Evolutionary conservation across 1,140 invertebrate genomes (phyloP).

Genomic region (Cyclina sinensis): DNA sequence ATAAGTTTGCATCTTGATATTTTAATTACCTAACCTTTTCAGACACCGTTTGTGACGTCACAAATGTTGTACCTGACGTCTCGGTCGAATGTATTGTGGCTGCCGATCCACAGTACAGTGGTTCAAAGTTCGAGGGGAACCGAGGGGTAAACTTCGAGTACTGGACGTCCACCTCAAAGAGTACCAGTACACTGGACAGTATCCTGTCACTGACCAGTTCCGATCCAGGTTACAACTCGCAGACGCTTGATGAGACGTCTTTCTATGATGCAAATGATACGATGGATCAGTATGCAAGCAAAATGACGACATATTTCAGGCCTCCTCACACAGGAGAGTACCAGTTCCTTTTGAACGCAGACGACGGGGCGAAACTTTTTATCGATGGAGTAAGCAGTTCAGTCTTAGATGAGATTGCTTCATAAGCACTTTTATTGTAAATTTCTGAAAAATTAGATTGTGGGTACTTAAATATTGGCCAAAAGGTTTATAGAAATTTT

Average conservation of each 20-base stretch:
- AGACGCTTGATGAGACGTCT: constrained; percentile 44
- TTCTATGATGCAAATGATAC: constrained; percentile 25
- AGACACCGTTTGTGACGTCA: constrained; percentile 59
- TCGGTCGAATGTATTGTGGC: constrained; percentile 54
- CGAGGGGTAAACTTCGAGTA: constrained; percentile 63
- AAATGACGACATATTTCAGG: constrained; percentile 47
- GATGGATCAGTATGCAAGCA: constrained; percentile 17
- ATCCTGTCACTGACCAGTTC: constrained; percentile 18
- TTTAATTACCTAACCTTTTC: too few species aligned
- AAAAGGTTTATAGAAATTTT: background rate
- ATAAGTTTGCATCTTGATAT: too few species aligned
- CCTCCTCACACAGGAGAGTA: constrained; percentile 64
- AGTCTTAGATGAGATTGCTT: background rate
- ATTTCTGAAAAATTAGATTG: background rate
- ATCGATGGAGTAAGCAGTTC: constrained; percentile 46
- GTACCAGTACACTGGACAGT: background rate
- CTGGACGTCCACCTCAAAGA: constrained; percentile 40
- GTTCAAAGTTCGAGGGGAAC: constrained; percentile 31
- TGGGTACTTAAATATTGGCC: background rate
- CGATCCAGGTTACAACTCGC: background rate
- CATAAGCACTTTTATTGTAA: too few species aligned
- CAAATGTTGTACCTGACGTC: constrained; percentile 23
- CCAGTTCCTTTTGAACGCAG: constrained; percentile 28
- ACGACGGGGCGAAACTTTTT: constrained; percentile 48
- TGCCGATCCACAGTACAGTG: background rate